A percentile compares a stretch with the other conserved stretches of the same genome.
Conservation (phyloP, 2,797 vertebrate species). For the Thalassophryne amazonica region DNA sequence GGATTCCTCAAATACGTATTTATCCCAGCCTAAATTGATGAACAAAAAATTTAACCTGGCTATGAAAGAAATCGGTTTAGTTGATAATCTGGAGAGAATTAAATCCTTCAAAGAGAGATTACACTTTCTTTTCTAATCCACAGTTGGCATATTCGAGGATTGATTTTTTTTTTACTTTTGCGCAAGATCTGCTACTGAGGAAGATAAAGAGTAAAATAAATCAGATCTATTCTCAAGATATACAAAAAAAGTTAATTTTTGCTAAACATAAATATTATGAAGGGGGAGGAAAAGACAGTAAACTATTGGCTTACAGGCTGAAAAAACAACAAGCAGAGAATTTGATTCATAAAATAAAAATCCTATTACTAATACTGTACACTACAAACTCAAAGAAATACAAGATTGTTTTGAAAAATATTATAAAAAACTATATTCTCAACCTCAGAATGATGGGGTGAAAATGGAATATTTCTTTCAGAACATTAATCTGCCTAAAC, state of each 20-base stretch:
- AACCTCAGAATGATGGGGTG: not conserved
- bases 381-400: constrained; percentile 1
- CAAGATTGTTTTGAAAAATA: constrained; percentile 3
- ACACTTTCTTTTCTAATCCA: no score
- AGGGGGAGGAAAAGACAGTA: not conserved
- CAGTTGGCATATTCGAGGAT: no score
- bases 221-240: not conserved
- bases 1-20: no score
- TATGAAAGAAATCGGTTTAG: no score
- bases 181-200: not conserved
- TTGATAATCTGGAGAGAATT: no score
- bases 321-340: constrained; percentile 16
- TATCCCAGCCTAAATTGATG: no score
- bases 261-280: constrained; percentile 5
- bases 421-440: not conserved
- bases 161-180: constrained; percentile 3
- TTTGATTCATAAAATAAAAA: constrained; percentile 10
- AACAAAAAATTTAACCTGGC: no score
- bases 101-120: no score
- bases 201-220: constrained; percentile 4
- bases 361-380: not conserved
- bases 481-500: not conserved
- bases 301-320: constrained; percentile 1
- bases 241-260: not conserved
- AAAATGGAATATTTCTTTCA: constrained; percentile 7